Conservation (phyloP, 2,888 invertebrate genomes). For the Chironomus riparius region DNA sequence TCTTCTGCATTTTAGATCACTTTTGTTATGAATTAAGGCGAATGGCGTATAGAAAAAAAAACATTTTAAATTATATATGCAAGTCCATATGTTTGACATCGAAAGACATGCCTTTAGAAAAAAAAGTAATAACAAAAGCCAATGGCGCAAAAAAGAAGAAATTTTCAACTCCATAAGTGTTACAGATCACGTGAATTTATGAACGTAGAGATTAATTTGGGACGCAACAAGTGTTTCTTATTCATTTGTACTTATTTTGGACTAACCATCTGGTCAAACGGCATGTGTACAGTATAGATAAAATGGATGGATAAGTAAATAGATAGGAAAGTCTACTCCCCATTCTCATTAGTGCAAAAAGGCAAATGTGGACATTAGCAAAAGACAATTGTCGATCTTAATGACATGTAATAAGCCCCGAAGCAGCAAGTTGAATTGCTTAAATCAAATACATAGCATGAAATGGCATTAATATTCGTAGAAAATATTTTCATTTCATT, state of each 20-base stretch:
- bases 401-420: conserved; percentile 21
- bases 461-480: not conserved
- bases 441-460: not conserved
- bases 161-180: not conserved
- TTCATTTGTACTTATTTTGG: not conserved
- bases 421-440: conserved; percentile 8
- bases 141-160: too few species aligned
- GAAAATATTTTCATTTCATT: not conserved
- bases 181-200: not conserved
- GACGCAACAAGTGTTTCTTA: conserved; percentile 9
- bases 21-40: not conserved
- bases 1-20: not conserved
- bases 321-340: not conserved
- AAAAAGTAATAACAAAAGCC: too few species aligned
- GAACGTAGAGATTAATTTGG: not conserved
- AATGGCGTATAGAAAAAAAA: not conserved
- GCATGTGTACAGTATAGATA: too few species aligned
- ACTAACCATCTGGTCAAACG: not conserved
- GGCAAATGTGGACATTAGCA: not conserved
- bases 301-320: not conserved
- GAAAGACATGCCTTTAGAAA: not conserved
- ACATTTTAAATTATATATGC: not conserved
- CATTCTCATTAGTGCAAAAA: not conserved
- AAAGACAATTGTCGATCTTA: conserved; percentile 18
- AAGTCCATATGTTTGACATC: not conserved